Percentiles rank a stretch among this genome's conserved stretches.
These are phyloP conservation scores for Pseudolycoriella hygida DNA, from an alignment of 2,888 invertebrate genomes.

Conservation along the genomic window DNA sequence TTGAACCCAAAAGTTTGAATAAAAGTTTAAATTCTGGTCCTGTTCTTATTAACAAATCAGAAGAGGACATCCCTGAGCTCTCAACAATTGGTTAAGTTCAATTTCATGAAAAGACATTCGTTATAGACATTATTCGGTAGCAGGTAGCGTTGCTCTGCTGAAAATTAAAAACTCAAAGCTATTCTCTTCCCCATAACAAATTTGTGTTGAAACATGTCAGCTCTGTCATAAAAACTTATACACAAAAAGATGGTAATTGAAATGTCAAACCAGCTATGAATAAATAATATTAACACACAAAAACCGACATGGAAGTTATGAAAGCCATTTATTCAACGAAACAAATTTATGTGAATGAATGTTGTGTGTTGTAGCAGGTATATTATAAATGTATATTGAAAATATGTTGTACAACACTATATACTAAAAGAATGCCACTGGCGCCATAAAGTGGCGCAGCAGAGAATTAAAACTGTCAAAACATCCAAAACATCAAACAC, in stretches of 20 bases:
- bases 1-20: no score
- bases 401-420: background rate
- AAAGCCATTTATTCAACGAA: background rate
- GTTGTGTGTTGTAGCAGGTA: background rate
- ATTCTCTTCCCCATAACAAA: no score
- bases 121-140: no score
- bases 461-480: conserved; percentile 4
- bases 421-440: conserved; percentile 1
- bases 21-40: no score
- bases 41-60: no score
- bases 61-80: no score
- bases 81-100: no score
- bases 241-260: background rate
- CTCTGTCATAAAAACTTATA: background rate
- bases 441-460: conserved; percentile 4
- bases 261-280: conserved; percentile 1
- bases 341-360: background rate
- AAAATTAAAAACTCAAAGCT: no score
- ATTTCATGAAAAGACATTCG: no score
- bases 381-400: no score
- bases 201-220: background rate
- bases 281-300: background rate
- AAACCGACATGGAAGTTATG: background rate
- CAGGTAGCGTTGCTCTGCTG: no score
- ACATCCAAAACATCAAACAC: conserved; percentile 4